Evolutionary conservation across 2,888 invertebrate species (phyloP).

Genomic region (Caradrina clavipalpis): DNA sequence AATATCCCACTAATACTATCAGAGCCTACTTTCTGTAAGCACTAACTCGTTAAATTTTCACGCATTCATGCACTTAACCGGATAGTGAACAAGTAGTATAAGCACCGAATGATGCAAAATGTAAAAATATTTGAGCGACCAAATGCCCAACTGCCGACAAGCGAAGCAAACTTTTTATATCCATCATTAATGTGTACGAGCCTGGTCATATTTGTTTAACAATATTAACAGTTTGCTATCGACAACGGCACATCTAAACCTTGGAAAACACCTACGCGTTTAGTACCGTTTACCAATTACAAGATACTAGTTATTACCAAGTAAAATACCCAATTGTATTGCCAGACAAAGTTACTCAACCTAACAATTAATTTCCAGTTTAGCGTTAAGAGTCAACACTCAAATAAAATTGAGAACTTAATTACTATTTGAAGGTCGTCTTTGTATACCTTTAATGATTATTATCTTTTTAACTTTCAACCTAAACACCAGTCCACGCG

Average conservation of each 20-base stretch:
- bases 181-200: slow-evolving; percentile 3
- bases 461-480: slow-evolving; percentile 61
- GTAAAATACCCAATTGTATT: slow-evolving; percentile 42
- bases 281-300: slow-evolving; percentile 28
- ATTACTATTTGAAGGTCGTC: slow-evolving; percentile 54
- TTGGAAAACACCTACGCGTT: slow-evolving; percentile 40
- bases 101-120: slow-evolving; percentile 46
- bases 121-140: slow-evolving; percentile 40
- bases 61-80: slow-evolving; percentile 75
- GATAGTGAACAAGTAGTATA: slow-evolving; percentile 71
- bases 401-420: slow-evolving; percentile 34
- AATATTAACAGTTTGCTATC: slow-evolving; percentile 25
- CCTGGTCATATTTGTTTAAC: slow-evolving; percentile 20
- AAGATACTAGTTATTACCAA: slow-evolving; percentile 25
- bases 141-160: slow-evolving; percentile 17
- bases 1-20: slow-evolving; percentile 36
- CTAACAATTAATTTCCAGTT: slow-evolving; percentile 49
- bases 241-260: slow-evolving; percentile 24
- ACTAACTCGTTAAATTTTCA: slow-evolving; percentile 79
- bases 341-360: slow-evolving; percentile 31
- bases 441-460: slow-evolving; percentile 52
- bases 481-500: slow-evolving; percentile 60
- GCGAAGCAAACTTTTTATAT: slow-evolving; percentile 19
- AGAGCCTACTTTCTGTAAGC: slow-evolving; percentile 62
- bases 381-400: slow-evolving; percentile 11